Evolutionary conservation across 1,140 invertebrate genomes (phyloP).

Genomic region (Drosophila biarmipes): DNA sequence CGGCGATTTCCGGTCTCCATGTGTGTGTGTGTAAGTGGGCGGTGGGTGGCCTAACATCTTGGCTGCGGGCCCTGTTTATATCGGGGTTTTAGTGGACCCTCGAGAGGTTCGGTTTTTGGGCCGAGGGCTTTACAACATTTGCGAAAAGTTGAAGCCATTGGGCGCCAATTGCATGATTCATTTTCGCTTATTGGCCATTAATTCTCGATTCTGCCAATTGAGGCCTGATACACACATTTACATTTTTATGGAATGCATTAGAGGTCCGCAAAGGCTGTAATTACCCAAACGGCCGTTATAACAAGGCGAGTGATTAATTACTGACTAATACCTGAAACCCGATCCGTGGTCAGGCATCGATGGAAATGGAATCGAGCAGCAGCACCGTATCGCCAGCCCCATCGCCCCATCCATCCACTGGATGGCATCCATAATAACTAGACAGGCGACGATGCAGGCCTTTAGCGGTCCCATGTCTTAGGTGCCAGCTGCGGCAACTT

Average conservation of each 20-base stretch:
- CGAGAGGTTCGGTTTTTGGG: conserved; percentile 45
- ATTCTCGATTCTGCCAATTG: conserved; percentile 47
- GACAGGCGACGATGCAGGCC: conserved; percentile 25
- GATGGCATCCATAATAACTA: conserved; percentile 49
- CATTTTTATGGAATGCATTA: conserved; percentile 66
- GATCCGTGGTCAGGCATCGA: conserved; percentile 40
- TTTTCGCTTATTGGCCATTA: conserved; percentile 70
- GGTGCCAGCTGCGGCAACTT: conserved; percentile 47
- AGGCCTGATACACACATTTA: conserved; percentile 49
- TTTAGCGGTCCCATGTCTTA: conserved; percentile 34
- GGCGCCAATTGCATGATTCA: conserved; percentile 72
- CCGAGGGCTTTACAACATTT: conserved; percentile 32
- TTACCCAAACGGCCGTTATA: conserved; percentile 51
- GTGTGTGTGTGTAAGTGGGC: conserved; percentile 7
- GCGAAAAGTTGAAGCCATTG: conserved; percentile 60
- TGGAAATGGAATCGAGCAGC: conserved; percentile 13
- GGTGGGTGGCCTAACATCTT: conserved; percentile 52
- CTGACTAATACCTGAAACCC: conserved; percentile 69
- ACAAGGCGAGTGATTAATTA: conserved; percentile 68
- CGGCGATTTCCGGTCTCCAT: conserved; percentile 65
- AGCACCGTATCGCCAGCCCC: not conserved
- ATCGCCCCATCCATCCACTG: conserved; percentile 21
- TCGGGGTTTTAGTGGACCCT: conserved; percentile 75
- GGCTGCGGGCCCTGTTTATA: conserved; percentile 67
- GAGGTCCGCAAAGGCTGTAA: conserved; percentile 59